A percentile compares a stretch with the other conserved stretches of the same genome.
phyloP scores from a whole-genome alignment of 2,797 vertebrate species.

The Notamacropus eugenii region DNA sequence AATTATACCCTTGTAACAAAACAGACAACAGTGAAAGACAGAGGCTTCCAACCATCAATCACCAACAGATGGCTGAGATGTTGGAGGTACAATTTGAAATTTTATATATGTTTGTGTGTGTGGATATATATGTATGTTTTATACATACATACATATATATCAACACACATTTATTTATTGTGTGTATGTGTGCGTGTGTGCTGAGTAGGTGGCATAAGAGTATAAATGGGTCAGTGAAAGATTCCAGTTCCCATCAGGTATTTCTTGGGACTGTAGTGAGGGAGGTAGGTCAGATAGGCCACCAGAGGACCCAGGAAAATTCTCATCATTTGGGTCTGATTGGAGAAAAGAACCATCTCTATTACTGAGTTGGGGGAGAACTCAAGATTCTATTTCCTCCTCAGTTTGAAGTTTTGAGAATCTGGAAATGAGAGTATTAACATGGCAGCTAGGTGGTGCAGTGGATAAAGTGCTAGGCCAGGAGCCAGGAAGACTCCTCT shows the following conservation, averaged over 20 bases:
- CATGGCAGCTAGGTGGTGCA: background rate
- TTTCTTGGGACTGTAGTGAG: background rate
- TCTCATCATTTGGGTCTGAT: background rate
- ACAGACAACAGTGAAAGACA: constrained; percentile 11
- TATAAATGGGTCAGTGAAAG: background rate
- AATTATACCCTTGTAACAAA: constrained; percentile 2
- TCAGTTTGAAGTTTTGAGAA: background rate
- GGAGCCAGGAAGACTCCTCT: background rate
- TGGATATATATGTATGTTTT: background rate
- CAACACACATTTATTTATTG: background rate
- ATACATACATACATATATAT: background rate
- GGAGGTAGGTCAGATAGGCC: background rate
- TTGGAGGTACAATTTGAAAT: constrained; percentile 16
- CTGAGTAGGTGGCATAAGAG: background rate
- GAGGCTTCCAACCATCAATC: background rate
- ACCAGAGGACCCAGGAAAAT: background rate
- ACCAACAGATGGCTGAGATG: background rate
- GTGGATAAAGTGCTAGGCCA: background rate
- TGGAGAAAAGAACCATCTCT: background rate
- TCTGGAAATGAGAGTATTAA: background rate
- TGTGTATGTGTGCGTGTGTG: background rate
- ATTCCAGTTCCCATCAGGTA: background rate
- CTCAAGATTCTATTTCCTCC: background rate
- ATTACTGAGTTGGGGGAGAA: background rate
- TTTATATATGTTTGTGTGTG: background rate